A percentile compares a stretch with the other conserved stretches of the same genome.
phyloP scores from a whole-genome alignment of 2,888 invertebrate species.

The Drosophila atripex region DNA sequence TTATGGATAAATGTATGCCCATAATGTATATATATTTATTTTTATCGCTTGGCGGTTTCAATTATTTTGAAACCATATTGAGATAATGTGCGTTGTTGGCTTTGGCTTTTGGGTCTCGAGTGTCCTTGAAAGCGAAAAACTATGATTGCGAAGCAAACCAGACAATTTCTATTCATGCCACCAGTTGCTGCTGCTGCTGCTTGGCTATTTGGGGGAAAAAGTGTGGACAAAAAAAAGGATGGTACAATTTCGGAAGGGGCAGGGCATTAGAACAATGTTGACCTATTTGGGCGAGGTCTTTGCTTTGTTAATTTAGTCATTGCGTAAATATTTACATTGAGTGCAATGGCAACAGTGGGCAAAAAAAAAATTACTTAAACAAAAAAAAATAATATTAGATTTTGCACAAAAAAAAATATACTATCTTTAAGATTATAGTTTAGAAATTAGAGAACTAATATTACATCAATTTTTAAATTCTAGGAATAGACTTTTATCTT shows the following conservation, averaged over 20 bases:
- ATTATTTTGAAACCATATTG: constrained; percentile 1
- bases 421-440: too few species aligned
- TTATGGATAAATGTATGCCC: not conserved
- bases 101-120: constrained; percentile 7
- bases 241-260: constrained; percentile 2
- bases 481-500: too few species aligned
- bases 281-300: constrained; percentile 38
- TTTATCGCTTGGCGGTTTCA: not conserved
- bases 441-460: too few species aligned
- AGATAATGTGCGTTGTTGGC: constrained; percentile 8
- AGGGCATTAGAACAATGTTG: constrained; percentile 33
- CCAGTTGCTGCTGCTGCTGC: constrained; percentile 26
- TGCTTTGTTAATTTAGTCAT: constrained; percentile 53
- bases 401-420: too few species aligned
- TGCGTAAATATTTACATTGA: constrained; percentile 37
- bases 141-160: not conserved
- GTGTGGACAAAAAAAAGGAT: not conserved
- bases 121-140: constrained; percentile 8
- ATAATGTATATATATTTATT: not conserved
- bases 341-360: constrained; percentile 19
- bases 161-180: constrained; percentile 31
- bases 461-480: too few species aligned
- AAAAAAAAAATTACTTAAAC: not conserved
- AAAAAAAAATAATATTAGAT: not conserved
- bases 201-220: constrained; percentile 2